Conservation (phyloP, 2,113 vertebrate species). For the Oncorhynchus gorbuscha region DNA sequence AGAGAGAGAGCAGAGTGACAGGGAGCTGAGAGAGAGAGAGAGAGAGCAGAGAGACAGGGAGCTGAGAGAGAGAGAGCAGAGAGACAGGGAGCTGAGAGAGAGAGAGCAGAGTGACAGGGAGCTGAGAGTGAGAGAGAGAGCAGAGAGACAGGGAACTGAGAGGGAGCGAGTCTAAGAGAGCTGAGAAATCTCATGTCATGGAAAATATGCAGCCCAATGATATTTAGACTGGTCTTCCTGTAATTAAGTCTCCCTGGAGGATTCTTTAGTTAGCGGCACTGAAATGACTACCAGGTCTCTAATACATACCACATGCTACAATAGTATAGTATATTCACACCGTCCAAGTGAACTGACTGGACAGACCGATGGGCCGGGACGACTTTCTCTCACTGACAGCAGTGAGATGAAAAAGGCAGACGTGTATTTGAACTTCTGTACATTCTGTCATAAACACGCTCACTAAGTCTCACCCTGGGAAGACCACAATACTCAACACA, state of each 20-base stretch:
- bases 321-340: conserved; percentile 60
- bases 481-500: neutral
- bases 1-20: too few relatives aligned
- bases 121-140: too few relatives aligned
- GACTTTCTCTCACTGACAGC: conserved; percentile 37
- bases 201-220: conserved; percentile 93
- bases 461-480: neutral
- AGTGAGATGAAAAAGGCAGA: conserved; percentile 50
- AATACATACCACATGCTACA: conserved; percentile 95
- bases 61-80: conserved; percentile 56
- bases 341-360: conserved; percentile 56
- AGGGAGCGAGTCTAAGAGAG: neutral
- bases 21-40: too few relatives aligned
- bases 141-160: too few relatives aligned
- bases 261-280: conserved; percentile 97
- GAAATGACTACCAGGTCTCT: conserved; percentile 98
- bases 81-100: neutral
- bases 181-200: conserved; percentile 88
- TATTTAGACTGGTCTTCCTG: conserved; percentile 99
- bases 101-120: too few relatives aligned
- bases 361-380: conserved; percentile 13
- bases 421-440: conserved; percentile 33
- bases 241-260: conserved; percentile 99
- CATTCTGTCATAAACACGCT: conserved; percentile 35
- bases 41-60: neutral